Percentiles rank a stretch among this genome's conserved stretches.
Conservation (phyloP, 2,113 vertebrate genomes). For the Pollimyrus isidori region DNA sequence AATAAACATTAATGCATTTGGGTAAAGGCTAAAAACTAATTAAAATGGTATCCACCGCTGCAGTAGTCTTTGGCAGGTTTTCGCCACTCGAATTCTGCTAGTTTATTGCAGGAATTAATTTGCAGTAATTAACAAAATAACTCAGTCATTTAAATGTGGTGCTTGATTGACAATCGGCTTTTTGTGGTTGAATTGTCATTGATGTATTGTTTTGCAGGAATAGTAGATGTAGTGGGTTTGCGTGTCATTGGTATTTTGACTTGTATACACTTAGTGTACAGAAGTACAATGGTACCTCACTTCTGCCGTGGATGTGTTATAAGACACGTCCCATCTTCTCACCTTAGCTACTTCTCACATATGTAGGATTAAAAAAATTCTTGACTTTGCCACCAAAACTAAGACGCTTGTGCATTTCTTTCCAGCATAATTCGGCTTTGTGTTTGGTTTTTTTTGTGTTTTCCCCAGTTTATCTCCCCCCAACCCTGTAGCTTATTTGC, state of each 20-base stretch:
- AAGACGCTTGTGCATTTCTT: not conserved
- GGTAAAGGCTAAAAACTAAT: slow-evolving; percentile 7
- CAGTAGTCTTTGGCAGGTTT: not conserved
- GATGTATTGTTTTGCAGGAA: not conserved
- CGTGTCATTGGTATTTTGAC: not conserved
- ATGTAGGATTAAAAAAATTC: not conserved
- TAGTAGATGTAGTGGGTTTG: not conserved
- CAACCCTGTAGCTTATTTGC: not conserved
- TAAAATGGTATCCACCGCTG: not conserved
- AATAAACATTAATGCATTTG: slow-evolving; percentile 1
- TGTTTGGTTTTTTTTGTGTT: not conserved
- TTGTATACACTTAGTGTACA: not conserved
- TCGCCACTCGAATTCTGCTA: not conserved
- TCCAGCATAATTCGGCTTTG: not conserved
- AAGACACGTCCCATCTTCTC: not conserved
- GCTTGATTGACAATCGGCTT: not conserved
- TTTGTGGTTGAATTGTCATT: not conserved
- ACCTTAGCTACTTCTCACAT: not conserved
- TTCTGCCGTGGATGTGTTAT: not conserved
- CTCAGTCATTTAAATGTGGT: not conserved
- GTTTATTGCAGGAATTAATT: slow-evolving; percentile 5
- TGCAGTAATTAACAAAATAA: slow-evolving; percentile 7
- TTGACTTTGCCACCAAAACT: not conserved
- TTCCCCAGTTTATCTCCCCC: not conserved
- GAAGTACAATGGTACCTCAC: not conserved